These are phyloP conservation scores for Heliconius aoede DNA, from an alignment of 2,888 invertebrate genomes.

Conservation along the genomic window DNA sequence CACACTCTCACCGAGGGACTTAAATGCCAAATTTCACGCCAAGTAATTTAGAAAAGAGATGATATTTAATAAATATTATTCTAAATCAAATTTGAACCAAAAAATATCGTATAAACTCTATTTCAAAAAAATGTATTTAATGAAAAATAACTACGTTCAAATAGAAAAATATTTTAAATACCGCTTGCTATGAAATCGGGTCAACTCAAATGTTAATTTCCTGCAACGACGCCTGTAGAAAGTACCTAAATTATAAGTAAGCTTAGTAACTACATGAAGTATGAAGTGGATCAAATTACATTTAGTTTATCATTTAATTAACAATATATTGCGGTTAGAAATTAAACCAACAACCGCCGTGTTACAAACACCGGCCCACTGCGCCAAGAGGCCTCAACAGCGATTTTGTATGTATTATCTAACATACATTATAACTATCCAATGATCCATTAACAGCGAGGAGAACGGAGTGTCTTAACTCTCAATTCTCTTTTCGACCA, in stretches of 20 bases:
- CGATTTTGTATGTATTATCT: no score
- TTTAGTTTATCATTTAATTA: neutral
- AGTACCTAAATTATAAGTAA: constrained; percentile 25
- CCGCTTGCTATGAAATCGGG: constrained; percentile 17
- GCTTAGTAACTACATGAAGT: constrained; percentile 1
- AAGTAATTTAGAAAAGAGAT: no score
- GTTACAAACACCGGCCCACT: no score
- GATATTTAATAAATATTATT: no score
- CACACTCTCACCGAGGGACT: no score
- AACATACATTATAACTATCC: no score
- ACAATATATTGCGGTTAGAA: neutral
- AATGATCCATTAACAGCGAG: neutral
- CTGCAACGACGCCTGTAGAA: constrained; percentile 23
- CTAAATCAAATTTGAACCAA: no score
- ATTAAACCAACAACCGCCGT: no score
- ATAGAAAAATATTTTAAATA: constrained; percentile 17
- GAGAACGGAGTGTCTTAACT: neutral
- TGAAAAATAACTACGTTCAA: neutral
- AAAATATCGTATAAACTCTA: no score
- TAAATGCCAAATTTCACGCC: no score
- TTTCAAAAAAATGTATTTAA: neutral
- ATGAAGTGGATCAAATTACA: neutral
- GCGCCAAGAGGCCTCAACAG: no score
- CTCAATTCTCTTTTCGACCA: neutral
- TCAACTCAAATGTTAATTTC: constrained; percentile 28